Conservation (phyloP, 1,140 invertebrate genomes). For the Diabrotica virgifera region DNA sequence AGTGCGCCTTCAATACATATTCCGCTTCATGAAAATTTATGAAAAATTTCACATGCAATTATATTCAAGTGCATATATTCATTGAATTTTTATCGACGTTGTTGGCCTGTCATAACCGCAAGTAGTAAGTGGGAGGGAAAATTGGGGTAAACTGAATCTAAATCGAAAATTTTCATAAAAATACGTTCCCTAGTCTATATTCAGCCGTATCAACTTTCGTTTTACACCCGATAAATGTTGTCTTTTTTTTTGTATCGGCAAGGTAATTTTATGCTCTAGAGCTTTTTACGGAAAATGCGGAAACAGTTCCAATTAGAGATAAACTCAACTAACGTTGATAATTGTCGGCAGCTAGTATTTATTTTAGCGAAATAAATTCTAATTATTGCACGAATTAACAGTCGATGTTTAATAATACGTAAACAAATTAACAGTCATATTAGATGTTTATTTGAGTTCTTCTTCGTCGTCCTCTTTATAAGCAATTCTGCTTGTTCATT, state of each 20-base stretch:
- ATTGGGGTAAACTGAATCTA: slow-evolving; percentile 2
- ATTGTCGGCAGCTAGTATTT: too few relatives aligned
- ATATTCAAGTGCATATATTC: slow-evolving; percentile 3
- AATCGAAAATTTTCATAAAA: slow-evolving; percentile 1
- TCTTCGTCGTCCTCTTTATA: too few relatives aligned
- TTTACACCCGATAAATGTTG: background rate
- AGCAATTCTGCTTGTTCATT: too few relatives aligned
- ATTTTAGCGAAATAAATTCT: too few relatives aligned
- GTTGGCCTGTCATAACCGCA: slow-evolving; percentile 1
- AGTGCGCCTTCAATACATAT: background rate
- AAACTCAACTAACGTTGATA: too few relatives aligned
- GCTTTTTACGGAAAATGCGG: too few relatives aligned
- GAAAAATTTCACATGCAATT: background rate
- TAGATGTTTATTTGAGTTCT: too few relatives aligned
- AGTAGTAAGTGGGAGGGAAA: background rate
- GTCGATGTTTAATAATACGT: too few relatives aligned
- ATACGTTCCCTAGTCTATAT: background rate
- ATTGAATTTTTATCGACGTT: background rate
- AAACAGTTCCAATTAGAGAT: too few relatives aligned
- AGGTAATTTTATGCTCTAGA: too few relatives aligned
- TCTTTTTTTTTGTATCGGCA: background rate
- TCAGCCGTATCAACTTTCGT: background rate
- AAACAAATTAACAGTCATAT: too few relatives aligned
- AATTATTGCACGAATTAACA: too few relatives aligned
- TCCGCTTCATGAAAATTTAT: background rate